Base-by-base conservation (phyloP, 2,797 vertebrate genomes). In the Phyllotis vaccarum region DNA sequence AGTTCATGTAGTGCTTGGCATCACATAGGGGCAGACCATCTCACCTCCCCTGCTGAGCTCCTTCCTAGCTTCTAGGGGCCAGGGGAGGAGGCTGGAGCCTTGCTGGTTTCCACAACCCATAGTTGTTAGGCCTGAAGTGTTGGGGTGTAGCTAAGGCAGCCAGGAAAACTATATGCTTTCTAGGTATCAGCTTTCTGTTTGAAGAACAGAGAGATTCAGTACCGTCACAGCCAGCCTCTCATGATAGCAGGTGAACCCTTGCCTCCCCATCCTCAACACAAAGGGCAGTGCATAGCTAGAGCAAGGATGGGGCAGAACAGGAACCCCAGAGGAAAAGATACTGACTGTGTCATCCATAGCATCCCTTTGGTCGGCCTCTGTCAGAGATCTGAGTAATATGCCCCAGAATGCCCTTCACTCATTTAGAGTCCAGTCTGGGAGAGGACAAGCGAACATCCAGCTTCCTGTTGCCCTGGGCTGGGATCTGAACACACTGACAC, bases 1-100 rank as follows among this genome's bases (percentile, higher is more conserved):
- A 86, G 37, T 43, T 74, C 70, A 13, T 74, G 70, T 40, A 75
- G 56, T 93, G 91, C 82, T 80, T 90, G 68, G 52, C 64, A 82
- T 91, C 52, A n/a, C 29, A 2, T 0, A 54, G 46, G 46, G 52
- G 19, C 66, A 74, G 40, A 17, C 68, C 21, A 3, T 76, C 37
- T 81, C 64, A 34, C 22, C 12, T 70, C 49, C 46, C 34, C 68
- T 80, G 89, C 46, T 1, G 56, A 94, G 46, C 70, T 79, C n/a
- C 40, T 6, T 56, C 4, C 49, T 29, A 58, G 56, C 70, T 80
- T 83, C 79, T 0, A 16, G 40, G 62, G 74, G 2, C 11, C 17
- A 14, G 58, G 56, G 21, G 40, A 91, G 62, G 82, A 76, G 94
- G 46, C 46, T 49, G 74, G 21, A 82, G 29, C 66, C 94, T 93